A percentile compares a stretch with the other conserved stretches of the same genome.
Conservation (phyloP, 2,113 vertebrate species). For the Condylura cristata region DNA sequence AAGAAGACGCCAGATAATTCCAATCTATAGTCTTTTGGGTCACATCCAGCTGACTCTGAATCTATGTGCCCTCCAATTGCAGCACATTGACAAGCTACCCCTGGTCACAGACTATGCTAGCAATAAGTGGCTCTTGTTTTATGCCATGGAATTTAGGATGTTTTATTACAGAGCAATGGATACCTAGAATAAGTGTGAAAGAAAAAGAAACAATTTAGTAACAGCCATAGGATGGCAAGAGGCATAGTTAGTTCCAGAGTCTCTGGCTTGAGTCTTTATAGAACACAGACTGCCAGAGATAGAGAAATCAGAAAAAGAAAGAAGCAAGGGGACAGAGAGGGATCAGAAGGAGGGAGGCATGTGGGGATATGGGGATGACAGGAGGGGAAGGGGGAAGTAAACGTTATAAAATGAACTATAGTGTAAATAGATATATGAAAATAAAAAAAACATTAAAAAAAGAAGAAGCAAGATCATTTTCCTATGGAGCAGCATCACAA, state of each 20-base stretch:
- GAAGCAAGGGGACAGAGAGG: too few relatives aligned
- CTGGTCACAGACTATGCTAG: background rate
- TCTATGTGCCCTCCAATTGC: background rate
- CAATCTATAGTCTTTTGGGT: background rate
- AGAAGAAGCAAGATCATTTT: background rate
- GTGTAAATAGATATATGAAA: too few relatives aligned
- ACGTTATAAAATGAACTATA: too few relatives aligned
- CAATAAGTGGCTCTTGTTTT: background rate
- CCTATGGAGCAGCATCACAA: background rate
- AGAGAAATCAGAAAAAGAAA: conserved; percentile 21
- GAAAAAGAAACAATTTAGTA: conserved; percentile 35
- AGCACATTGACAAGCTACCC: background rate
- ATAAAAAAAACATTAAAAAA: too few relatives aligned
- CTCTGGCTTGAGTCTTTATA: conserved; percentile 15
- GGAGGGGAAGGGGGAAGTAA: too few relatives aligned
- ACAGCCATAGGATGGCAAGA: background rate
- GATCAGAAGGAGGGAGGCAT: too few relatives aligned
- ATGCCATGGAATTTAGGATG: background rate
- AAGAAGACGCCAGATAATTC: conserved; percentile 24
- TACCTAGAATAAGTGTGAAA: conserved; percentile 37
- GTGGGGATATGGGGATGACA: too few relatives aligned
- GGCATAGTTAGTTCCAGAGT: background rate
- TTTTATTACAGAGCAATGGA: conserved; percentile 12
- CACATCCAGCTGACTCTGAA: conserved; percentile 2
- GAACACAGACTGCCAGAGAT: background rate